A percentile compares a stretch with the other conserved stretches of the same genome.
Evolutionary conservation across 2,113 vertebrate species (phyloP).

Genomic region (Brachionichthys hirsutus): DNA sequence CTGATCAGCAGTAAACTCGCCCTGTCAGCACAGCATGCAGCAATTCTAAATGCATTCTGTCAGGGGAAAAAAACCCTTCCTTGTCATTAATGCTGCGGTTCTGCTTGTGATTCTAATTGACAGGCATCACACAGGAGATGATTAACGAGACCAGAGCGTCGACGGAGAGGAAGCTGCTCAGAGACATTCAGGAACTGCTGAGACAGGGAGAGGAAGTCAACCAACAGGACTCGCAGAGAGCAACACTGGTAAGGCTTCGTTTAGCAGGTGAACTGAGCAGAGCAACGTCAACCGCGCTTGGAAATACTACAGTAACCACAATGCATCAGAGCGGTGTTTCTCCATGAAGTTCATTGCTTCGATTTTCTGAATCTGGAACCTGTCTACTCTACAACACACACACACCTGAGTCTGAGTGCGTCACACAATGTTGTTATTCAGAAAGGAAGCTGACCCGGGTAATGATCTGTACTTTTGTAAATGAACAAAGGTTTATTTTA

Average conservation of each 20-base stretch:
- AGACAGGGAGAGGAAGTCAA: conserved; percentile 86
- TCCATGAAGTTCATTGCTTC: no score
- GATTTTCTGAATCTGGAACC: no score
- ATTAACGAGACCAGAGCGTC: conserved; percentile 94
- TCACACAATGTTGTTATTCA: no score
- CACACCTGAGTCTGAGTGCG: no score
- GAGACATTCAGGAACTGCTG: conserved; percentile 88
- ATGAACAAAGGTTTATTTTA: no score
- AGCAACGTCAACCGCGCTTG: no score
- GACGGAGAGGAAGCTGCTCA: conserved; percentile 89
- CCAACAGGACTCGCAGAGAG: conserved; percentile 88
- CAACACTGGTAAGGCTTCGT: conserved; percentile 85
- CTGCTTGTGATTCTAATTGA: conserved; percentile 34
- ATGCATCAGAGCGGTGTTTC: no score
- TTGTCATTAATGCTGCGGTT: neutral
- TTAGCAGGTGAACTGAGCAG: no score
- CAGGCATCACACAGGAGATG: conserved; percentile 97
- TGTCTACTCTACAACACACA: no score
- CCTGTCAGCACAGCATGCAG: neutral
- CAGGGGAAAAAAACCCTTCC: neutral
- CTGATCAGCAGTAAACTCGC: neutral
- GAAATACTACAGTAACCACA: no score
- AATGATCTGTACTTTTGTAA: no score
- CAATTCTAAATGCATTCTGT: neutral
- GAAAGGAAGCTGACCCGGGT: no score